A percentile compares a stretch with the other conserved stretches of the same genome.
These are phyloP conservation scores for Drosophila funebris DNA, from an alignment of 1,140 invertebrate genomes.

Conservation along the genomic window DNA sequence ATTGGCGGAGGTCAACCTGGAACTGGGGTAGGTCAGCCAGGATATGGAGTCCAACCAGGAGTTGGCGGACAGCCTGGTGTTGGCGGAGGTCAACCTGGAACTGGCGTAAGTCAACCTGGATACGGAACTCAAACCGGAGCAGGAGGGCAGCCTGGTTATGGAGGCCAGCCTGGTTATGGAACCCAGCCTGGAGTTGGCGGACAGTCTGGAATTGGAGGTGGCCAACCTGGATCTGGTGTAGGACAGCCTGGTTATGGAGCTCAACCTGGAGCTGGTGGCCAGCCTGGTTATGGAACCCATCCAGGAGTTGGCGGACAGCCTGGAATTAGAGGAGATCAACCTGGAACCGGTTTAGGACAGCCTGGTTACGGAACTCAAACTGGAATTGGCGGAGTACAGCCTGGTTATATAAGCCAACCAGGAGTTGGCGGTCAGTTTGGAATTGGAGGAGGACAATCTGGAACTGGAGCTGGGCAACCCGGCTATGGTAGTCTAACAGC, in stretches of 20 bases:
- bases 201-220: slow-evolving; percentile 25
- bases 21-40: slow-evolving; percentile 1
- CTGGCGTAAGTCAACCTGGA: slow-evolving; percentile 10
- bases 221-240: slow-evolving; percentile 12
- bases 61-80: slow-evolving; percentile 13
- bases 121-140: slow-evolving; percentile 10
- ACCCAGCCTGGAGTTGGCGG: slow-evolving; percentile 12
- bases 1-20: slow-evolving; percentile 7
- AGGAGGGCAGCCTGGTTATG: slow-evolving; percentile 15
- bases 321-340: no score
- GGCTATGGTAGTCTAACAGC: slow-evolving; percentile 11
- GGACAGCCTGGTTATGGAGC: slow-evolving; percentile 16
- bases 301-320: slow-evolving; percentile 13
- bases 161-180: slow-evolving; percentile 34
- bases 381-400: not conserved
- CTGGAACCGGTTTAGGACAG: slow-evolving; percentile 4
- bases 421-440: slow-evolving; percentile 15
- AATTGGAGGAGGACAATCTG: slow-evolving; percentile 10
- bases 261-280: not conserved
- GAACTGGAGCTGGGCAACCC: slow-evolving; percentile 16
- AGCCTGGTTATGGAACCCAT: slow-evolving; percentile 22
- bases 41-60: slow-evolving; percentile 19
- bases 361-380: not conserved
- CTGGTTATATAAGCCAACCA: slow-evolving; percentile 10
- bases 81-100: not conserved